These are phyloP conservation scores for Subanguina moxae DNA, from an alignment of 1,140 invertebrate genomes.

Conservation along the genomic window DNA sequence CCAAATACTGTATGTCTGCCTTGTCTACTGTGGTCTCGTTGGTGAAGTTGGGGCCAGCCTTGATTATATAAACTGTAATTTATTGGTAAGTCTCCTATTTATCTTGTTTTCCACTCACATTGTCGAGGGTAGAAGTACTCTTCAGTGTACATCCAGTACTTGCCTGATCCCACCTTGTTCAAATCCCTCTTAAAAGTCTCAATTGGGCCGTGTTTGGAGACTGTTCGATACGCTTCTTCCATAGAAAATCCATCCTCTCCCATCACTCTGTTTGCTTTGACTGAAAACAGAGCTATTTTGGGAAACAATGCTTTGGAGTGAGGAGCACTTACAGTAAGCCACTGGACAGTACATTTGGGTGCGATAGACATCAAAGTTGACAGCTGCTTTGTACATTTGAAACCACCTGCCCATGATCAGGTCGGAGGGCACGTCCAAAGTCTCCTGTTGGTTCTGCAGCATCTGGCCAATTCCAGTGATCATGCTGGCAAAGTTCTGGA, in stretches of 20 bases:
- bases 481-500: conserved; percentile 57
- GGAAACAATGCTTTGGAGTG: conserved; percentile 13
- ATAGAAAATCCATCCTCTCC: conserved; percentile 59
- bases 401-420: conserved; percentile 58
- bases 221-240: conserved; percentile 54
- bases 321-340: conserved; percentile 51
- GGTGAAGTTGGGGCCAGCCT: conserved; percentile 52
- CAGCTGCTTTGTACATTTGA: conserved; percentile 59
- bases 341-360: conserved; percentile 59
- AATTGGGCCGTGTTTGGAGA: conserved; percentile 57
- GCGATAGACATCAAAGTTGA: conserved; percentile 57
- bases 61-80: conserved; percentile 58
- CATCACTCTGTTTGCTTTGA: conserved; percentile 57
- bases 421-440: conserved; percentile 54
- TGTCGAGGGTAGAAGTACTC: conserved; percentile 59
- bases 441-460: conserved; percentile 55
- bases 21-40: conserved; percentile 48
- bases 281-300: conserved; percentile 37
- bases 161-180: conserved; percentile 58
- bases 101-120: too few relatives aligned
- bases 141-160: conserved; percentile 60
- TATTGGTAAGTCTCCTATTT: conserved; percentile 12
- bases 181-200: conserved; percentile 58
- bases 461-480: conserved; percentile 57
- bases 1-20: conserved; percentile 51